Evolutionary conservation across 2,113 vertebrate species (phyloP).

Genomic region (Struthio camelus): DNA sequence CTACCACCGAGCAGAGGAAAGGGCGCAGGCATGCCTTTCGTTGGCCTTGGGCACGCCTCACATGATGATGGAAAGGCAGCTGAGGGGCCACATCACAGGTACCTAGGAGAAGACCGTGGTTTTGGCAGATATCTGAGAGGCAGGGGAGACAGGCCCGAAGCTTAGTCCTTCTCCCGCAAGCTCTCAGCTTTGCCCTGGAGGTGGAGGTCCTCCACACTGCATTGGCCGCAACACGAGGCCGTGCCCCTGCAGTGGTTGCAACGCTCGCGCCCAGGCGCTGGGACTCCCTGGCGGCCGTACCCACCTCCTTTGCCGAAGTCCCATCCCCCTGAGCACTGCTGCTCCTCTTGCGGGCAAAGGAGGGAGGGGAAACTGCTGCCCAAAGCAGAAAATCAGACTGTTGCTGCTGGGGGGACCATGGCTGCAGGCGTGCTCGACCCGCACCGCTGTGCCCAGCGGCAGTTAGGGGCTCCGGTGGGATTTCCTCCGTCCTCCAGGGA

Average conservation of each 20-base stretch:
- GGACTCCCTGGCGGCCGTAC: too few relatives aligned
- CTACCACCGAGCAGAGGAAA: background rate
- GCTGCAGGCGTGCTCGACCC: background rate
- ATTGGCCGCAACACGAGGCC: accelerated
- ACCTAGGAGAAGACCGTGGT: background rate
- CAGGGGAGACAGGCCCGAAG: background rate
- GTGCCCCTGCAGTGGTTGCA: accelerated
- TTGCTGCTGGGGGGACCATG: too few relatives aligned
- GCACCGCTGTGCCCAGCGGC: background rate
- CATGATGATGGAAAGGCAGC: background rate
- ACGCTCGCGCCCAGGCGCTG: accelerated
- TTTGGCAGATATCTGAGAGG: background rate
- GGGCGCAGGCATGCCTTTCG: background rate
- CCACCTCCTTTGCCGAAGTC: background rate
- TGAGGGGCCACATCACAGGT: background rate
- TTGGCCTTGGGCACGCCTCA: background rate
- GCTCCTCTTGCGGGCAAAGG: background rate
- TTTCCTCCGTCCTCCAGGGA: background rate
- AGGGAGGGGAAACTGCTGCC: background rate
- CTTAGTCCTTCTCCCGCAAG: background rate
- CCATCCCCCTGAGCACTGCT: background rate
- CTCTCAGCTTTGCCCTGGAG: background rate
- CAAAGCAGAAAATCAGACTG: background rate
- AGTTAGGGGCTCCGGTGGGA: background rate
- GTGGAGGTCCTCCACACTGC: accelerated